Evolutionary conservation across 2,797 vertebrate species (phyloP), one percentile per base, ranked within the genome.

Genomic region (Lophius americanus): DNA sequence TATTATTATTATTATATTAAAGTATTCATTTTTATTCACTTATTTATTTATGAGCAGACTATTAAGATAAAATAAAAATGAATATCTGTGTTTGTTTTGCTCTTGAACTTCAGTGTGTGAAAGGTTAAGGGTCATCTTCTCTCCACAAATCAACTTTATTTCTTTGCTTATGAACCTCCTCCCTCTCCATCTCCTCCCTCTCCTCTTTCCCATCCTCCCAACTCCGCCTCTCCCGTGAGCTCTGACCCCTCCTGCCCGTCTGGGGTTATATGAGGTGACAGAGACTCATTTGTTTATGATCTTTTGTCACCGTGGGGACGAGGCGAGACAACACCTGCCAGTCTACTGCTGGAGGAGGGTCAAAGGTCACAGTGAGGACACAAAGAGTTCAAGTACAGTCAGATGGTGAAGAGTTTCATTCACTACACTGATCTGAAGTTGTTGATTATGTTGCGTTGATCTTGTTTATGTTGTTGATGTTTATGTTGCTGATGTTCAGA

Each of bases 321-420:
- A 65, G 77, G 60, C 53, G 55, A 86, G 80, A 87, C 85, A 66
- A 81, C 88, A 88, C 76, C 84, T 85, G 89, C 77, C 78, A 63
- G 69, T 76, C 67, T 78, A 62, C 12, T 13, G 7, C 37, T 38
- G 41, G 4, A 3, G 23, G 14, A 46, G 57, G 60, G 68, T 68
- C 49, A 74, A n/a, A 81, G 76, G 67, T 83, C 78, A 79, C 39
- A 69, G 59, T 58, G 56, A 12, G 9, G 46, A 61, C 63, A 66
- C 37, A 59, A 65, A 53, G 41, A 81, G 60, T 74, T 85, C 73
- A 81, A 64, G 75, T 80, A 58, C 64, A 59, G 35, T 62, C 64
- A 59, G 35, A 32, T 33, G 41, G 36, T 5, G 43, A 3, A 2
- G 51, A 5, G 33, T 23, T 23, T 23, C 23, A 23, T 23, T 23